These are phyloP conservation scores for Cataglyphis altisquamis DNA, from an alignment of 2,888 invertebrate species.

Conservation along the genomic window DNA sequence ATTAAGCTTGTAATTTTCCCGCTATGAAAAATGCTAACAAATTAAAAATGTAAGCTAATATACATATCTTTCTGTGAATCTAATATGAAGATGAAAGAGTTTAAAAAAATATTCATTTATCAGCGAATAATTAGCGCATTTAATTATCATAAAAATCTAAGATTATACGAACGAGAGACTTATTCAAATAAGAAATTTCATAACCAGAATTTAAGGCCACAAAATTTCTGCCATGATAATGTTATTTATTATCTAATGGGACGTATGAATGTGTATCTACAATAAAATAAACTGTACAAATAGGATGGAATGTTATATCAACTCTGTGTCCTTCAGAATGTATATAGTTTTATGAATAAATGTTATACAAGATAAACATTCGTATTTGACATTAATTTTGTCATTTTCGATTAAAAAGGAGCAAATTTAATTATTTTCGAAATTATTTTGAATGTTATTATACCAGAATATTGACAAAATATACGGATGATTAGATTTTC, in stretches of 20 bases:
- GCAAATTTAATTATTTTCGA: slow-evolving; percentile 61
- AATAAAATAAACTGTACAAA: slow-evolving; percentile 78
- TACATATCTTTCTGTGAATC: slow-evolving; percentile 16
- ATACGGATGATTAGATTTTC: slow-evolving; percentile 65
- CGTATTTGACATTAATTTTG: slow-evolving; percentile 55
- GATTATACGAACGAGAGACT: slow-evolving; percentile 52
- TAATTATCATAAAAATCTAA: slow-evolving; percentile 47
- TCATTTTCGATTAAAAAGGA: slow-evolving; percentile 57
- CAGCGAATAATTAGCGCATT: slow-evolving; percentile 40
- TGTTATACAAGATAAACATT: slow-evolving; percentile 73
- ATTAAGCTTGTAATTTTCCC: slow-evolving; percentile 24
- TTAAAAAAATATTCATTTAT: slow-evolving; percentile 18
- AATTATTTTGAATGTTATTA: slow-evolving; percentile 54
- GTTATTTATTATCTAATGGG: slow-evolving; percentile 77
- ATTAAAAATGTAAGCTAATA: slow-evolving; percentile 32
- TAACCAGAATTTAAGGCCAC: slow-evolving; percentile 76
- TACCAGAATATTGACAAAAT: slow-evolving; percentile 66
- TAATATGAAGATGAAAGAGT: slow-evolving; percentile 30
- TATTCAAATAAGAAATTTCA: slow-evolving; percentile 63
- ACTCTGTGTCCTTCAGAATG: slow-evolving; percentile 67
- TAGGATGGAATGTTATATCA: slow-evolving; percentile 77
- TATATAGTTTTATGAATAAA: slow-evolving; percentile 65
- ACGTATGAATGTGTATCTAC: slow-evolving; percentile 76
- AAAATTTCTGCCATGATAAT: slow-evolving; percentile 72
- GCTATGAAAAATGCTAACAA: slow-evolving; percentile 40